Base-by-base conservation (phyloP, 2,113 vertebrate genomes). In the Larimichthys crocea region DNA sequence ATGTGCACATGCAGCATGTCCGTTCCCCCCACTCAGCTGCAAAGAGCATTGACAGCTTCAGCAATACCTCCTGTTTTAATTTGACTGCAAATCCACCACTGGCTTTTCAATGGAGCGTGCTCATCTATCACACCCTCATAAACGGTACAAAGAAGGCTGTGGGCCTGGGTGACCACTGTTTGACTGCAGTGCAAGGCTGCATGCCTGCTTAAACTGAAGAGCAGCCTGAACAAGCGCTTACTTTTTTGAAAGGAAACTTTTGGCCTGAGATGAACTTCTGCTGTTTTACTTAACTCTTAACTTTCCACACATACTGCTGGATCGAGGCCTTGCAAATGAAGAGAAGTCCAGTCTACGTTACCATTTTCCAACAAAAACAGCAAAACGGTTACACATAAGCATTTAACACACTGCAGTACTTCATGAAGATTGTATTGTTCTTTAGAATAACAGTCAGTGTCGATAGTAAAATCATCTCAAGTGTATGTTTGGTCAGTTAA, bases 61-160 rank as follows among this genome's bases (percentile, higher is more conserved):
- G 85, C 74, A 80, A 53, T 65, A 81, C 87, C 82, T 85, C 84
- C 85, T 85, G 82, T 89, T 91, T 90, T 89, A 80, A 88, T 91
- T 89, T 86, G 77, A 83, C 82, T 93, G 82, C 74, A 81, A 88
- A 81, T 83, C 77, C 76, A 68, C 42, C 70, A 24, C 56, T 83
- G 89, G 59, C 83, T 89, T 89, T 79, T 84, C 87, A 90, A 90
- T 82, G 80, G 75, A 66, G 83, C 64, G 82, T 91, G 88, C 80
- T 91, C 78, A 74, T 85, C 81, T 85, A 82, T 80, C 83, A 82
- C 85, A 66, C 74, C 63, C 71, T 83, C 80, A 74, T 89, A 72
- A 91, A 70, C 14, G 26, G 46, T 63, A 88, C 79, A 86, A 83
- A 89, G 77, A 77, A 64, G 53, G 57, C 67, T 70, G 67, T 49